These are phyloP conservation scores for Megalops cyprinoides DNA, from an alignment of 2,797 vertebrate genomes.

Conservation along the genomic window DNA sequence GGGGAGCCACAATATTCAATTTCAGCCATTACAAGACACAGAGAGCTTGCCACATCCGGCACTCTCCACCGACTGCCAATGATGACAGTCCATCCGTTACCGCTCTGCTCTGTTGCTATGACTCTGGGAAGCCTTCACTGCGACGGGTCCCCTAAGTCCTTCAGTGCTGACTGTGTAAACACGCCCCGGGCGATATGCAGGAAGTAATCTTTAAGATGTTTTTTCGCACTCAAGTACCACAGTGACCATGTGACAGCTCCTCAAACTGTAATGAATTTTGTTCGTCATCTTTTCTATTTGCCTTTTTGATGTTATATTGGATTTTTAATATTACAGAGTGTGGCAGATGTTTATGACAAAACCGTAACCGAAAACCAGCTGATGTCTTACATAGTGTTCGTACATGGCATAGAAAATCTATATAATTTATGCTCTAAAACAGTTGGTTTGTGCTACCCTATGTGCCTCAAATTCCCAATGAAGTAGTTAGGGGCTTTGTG, in stretches of 20 bases:
- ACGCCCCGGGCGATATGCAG: background rate
- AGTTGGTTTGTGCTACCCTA: background rate
- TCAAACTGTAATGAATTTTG: background rate
- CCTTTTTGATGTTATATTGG: background rate
- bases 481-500: background rate
- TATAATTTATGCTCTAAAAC: background rate
- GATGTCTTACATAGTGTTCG: background rate
- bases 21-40: background rate
- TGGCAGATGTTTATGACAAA: background rate
- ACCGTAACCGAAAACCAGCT: background rate
- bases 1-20: background rate
- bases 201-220: background rate
- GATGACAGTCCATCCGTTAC: background rate
- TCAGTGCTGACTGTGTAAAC: background rate
- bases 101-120: conserved; percentile 11
- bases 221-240: background rate
- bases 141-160: too few relatives aligned
- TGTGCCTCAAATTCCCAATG: background rate
- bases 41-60: background rate
- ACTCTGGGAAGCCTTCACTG: background rate
- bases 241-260: background rate
- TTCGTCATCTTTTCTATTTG: background rate
- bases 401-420: background rate
- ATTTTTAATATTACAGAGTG: background rate
- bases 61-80: background rate